Evolutionary conservation across 2,797 vertebrate genomes (phyloP).

Genomic region (Sebastes goodei): DNA sequence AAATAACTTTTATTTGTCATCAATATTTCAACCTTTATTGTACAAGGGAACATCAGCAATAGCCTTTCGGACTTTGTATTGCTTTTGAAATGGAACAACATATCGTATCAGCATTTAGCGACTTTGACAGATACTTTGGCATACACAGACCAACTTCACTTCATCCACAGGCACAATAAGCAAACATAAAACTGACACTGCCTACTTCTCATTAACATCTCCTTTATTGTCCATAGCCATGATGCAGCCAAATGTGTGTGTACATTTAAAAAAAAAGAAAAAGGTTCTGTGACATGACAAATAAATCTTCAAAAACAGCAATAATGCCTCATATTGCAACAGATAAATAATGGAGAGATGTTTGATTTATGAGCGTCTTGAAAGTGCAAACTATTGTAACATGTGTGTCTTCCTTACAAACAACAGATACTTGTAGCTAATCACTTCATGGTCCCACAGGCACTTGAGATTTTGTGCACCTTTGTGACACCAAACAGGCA

Average conservation of each 20-base stretch:
- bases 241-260: conserved; percentile 24
- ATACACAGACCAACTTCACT: conserved; percentile 44
- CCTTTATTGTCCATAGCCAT: background rate
- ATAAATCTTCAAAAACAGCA: conserved; percentile 35
- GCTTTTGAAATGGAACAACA: conserved; percentile 62
- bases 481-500: conserved; percentile 52
- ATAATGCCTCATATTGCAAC: conserved; percentile 41
- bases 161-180: conserved; percentile 58
- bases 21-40: conserved; percentile 72
- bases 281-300: background rate
- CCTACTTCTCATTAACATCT: conserved; percentile 35
- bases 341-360: conserved; percentile 61
- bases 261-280: background rate
- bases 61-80: conserved; percentile 55
- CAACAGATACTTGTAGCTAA: conserved; percentile 17
- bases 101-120: conserved; percentile 44
- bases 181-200: conserved; percentile 42
- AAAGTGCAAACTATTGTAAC: conserved; percentile 68
- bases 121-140: conserved; percentile 46
- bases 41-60: conserved; percentile 64
- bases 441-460: conserved; percentile 58
- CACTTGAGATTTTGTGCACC: conserved; percentile 60
- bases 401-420: conserved; percentile 15
- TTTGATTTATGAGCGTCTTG: conserved; percentile 39
- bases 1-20: conserved; percentile 80